These are phyloP conservation scores for Palloptera scutellata DNA, from an alignment of 2,888 invertebrate species.

Conservation along the genomic window DNA sequence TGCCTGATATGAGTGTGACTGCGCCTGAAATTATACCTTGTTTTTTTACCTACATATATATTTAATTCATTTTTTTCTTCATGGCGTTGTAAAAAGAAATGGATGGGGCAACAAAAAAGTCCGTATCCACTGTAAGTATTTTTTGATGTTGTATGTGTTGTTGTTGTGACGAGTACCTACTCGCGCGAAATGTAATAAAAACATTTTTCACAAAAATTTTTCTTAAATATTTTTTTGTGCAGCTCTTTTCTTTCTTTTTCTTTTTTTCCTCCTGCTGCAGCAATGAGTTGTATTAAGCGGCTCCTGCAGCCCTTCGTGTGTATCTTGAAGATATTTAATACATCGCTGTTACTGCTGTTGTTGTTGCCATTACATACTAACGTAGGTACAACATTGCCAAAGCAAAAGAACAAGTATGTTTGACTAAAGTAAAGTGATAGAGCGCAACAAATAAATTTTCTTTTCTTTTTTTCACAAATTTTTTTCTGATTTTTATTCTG, in stretches of 20 bases:
- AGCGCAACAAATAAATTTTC: constrained; percentile 28
- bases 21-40: constrained; percentile 37
- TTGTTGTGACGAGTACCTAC: constrained; percentile 20
- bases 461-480: too few species aligned
- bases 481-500: neutral
- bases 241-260: constrained; percentile 23
- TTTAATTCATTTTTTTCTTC: constrained; percentile 11
- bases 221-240: constrained; percentile 35
- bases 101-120: neutral
- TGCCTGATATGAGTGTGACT: neutral
- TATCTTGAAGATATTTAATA: constrained; percentile 20
- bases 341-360: constrained; percentile 10
- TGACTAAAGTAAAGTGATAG: constrained; percentile 29
- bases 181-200: constrained; percentile 62
- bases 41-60: neutral
- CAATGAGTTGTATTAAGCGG: constrained; percentile 10
- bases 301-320: too few species aligned
- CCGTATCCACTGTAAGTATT: neutral
- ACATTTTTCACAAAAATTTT: constrained; percentile 54
- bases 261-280: constrained; percentile 16
- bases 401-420: neutral
- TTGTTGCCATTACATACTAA: constrained; percentile 17
- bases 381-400: constrained; percentile 13
- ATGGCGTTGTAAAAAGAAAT: constrained; percentile 35
- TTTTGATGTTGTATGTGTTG: constrained; percentile 2